These are phyloP conservation scores for Caenorhabditis wallacei DNA, from an alignment of 2,888 invertebrate species.

Conservation along the genomic window DNA sequence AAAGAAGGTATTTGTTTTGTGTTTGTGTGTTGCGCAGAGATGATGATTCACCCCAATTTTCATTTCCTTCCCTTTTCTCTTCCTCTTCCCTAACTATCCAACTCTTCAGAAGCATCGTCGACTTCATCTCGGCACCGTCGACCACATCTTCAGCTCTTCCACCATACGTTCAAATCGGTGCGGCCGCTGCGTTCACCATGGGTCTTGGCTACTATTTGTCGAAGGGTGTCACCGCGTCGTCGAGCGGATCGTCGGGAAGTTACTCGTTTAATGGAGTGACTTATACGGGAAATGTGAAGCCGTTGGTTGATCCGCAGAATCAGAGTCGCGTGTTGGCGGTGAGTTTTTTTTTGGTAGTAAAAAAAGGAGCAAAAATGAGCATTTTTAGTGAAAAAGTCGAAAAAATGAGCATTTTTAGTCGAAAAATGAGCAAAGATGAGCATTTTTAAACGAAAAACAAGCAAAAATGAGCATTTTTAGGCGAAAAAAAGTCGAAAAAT, in stretches of 20 bases:
- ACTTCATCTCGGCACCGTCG: constrained; percentile 61
- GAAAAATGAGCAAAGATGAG: no score
- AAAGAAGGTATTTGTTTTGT: constrained; percentile 40
- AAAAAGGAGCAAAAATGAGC: no score
- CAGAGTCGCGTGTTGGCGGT: constrained; percentile 75
- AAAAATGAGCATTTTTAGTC: no score
- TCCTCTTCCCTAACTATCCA: neutral
- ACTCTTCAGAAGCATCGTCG: constrained; percentile 63
- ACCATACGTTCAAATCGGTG: constrained; percentile 67
- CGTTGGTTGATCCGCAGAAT: constrained; percentile 71
- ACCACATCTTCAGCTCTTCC: constrained; percentile 47
- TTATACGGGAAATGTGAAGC: constrained; percentile 71
- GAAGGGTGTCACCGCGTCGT: constrained; percentile 27
- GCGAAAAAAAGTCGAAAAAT: no score
- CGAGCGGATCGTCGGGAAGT: constrained; percentile 12
- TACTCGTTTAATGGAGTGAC: constrained; percentile 57
- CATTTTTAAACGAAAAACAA: no score
- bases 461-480: no score
- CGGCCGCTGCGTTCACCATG: constrained; percentile 75
- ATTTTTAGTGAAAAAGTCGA: no score
- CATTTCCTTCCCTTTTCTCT: no score
- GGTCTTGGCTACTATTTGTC: constrained; percentile 75
- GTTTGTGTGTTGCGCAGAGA: neutral
- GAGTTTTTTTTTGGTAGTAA: constrained; percentile 27
- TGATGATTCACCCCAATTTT: constrained; percentile 18